Evolutionary conservation across 2,888 invertebrate genomes (phyloP), one percentile per base, ranked within the genome.

Genomic region (Hirtodrosophila cameraria): DNA sequence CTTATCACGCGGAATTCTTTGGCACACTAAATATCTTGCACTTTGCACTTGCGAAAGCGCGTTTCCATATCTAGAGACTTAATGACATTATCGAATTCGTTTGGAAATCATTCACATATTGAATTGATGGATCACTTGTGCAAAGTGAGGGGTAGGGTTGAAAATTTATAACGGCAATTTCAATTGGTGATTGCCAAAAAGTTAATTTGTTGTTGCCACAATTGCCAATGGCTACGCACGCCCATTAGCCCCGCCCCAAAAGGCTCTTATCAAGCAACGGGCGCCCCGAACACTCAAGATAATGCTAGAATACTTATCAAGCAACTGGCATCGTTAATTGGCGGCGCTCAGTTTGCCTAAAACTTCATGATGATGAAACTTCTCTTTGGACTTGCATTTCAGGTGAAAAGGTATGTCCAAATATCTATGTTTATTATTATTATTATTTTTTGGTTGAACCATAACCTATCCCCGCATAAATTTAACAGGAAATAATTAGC

Each of bases 281-380:
- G 79, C 82, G 75, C 82, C 78, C 16, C 62, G 48, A n/a, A 42
- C 63, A 73, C 81, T 79, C 31, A 33, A 81, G 75, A 78, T 75
- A 74, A 35, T 12, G 13, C 23, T n/a, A n/a, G 16, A 8, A 23
- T 8, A 23, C 45, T 69, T 76, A 76, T 78, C 84, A 60, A 41
- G 11, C 31, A 42, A 36, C 16, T 60, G 57, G 58, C 38, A 67
- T 62, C 58, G 31, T 18, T 36, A 61, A 74, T 61, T 63, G 61
- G 43, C 50, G 58, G 49, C 65, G 57, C 57, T 59, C 43, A 30
- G 12, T 27, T 33, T 9, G 11, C 11, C 31, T 23, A 18, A 23
- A 20, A 16, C 16, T 35, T 20, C 3, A 55, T 36, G 30, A 60
- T 73, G 81, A 63, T 67, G 77, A 67, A 73, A 59, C 46, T 31